Percentiles rank a stretch among this genome's conserved stretches.
Conservation (phyloP, 1,140 invertebrate species). For the Hylaeus anthracinus region DNA sequence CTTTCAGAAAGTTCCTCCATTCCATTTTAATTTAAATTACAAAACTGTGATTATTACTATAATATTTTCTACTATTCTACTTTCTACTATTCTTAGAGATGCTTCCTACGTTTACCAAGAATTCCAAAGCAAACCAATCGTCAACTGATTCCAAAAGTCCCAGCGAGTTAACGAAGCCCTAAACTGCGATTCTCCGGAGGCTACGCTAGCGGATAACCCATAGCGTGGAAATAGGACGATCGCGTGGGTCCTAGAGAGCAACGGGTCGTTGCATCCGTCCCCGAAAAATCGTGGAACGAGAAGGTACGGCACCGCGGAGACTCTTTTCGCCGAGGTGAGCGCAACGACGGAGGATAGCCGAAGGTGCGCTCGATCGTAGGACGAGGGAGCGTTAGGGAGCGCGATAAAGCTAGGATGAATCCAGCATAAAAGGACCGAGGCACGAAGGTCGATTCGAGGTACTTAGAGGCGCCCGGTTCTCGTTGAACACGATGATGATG, state of each 20-base stretch:
- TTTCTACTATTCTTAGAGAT: too few relatives aligned
- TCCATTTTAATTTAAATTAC: too few relatives aligned
- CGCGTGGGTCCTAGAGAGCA: not conserved
- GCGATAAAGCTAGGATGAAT: constrained; percentile 58
- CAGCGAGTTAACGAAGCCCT: too few relatives aligned
- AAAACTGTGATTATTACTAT: too few relatives aligned
- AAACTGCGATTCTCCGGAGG: too few relatives aligned
- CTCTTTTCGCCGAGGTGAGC: not conserved
- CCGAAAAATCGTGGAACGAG: constrained; percentile 27
- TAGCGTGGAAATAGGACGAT: too few relatives aligned
- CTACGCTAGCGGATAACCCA: too few relatives aligned
- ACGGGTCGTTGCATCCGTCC: not conserved
- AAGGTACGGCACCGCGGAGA: constrained; percentile 13
- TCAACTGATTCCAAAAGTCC: too few relatives aligned
- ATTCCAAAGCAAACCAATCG: too few relatives aligned
- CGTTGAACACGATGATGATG: constrained; percentile 74
- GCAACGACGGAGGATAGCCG: not conserved
- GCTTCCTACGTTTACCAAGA: too few relatives aligned
- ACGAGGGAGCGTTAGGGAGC: not conserved
- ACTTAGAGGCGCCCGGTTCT: constrained; percentile 68
- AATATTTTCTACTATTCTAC: too few relatives aligned
- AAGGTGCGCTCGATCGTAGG: constrained; percentile 33
- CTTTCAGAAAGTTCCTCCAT: too few relatives aligned
- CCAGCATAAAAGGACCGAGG: constrained; percentile 54
- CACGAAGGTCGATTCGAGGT: constrained; percentile 68